Percentiles rank a stretch among this genome's conserved stretches.
Conservation (phyloP, 2,888 invertebrate genomes). For the Cheilosia grossa region DNA sequence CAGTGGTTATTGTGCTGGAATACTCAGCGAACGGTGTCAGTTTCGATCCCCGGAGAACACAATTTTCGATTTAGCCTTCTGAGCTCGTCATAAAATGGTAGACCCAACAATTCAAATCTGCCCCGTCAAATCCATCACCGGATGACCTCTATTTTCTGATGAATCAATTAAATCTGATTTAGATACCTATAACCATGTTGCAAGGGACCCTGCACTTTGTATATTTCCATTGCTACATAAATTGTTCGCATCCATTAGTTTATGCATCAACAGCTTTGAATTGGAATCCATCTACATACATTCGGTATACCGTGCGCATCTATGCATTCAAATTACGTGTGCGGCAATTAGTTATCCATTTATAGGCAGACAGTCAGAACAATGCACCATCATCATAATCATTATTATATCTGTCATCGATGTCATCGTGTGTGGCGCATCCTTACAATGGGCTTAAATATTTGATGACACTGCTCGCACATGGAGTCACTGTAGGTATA, state of each 20-base stretch:
- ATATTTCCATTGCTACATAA: slow-evolving; percentile 1
- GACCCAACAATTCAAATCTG: too few species aligned
- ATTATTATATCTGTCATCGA: slow-evolving; percentile 57
- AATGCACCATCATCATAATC: slow-evolving; percentile 59
- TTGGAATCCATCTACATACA: background rate
- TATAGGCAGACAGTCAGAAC: slow-evolving; percentile 49
- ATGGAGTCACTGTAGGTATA: slow-evolving; percentile 15
- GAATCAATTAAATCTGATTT: slow-evolving; percentile 31
- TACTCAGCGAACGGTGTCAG: too few species aligned
- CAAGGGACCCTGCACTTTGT: slow-evolving; percentile 10
- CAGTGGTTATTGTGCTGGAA: too few species aligned
- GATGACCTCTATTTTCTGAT: background rate
- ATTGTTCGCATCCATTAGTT: background rate
- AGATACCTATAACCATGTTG: background rate
- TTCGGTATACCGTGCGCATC: background rate
- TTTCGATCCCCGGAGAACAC: too few species aligned
- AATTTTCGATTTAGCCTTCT: too few species aligned
- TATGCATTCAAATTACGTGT: slow-evolving; percentile 5
- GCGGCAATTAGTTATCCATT: slow-evolving; percentile 61
- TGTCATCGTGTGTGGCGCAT: slow-evolving; percentile 43
- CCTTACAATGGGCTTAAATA: slow-evolving; percentile 48
- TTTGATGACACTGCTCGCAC: slow-evolving; percentile 43
- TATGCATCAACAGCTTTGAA: background rate
- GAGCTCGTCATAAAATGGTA: too few species aligned
- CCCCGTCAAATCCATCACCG: too few species aligned